Conservation (phyloP, 1,140 invertebrate species). For the Polypedilum pembai region DNA sequence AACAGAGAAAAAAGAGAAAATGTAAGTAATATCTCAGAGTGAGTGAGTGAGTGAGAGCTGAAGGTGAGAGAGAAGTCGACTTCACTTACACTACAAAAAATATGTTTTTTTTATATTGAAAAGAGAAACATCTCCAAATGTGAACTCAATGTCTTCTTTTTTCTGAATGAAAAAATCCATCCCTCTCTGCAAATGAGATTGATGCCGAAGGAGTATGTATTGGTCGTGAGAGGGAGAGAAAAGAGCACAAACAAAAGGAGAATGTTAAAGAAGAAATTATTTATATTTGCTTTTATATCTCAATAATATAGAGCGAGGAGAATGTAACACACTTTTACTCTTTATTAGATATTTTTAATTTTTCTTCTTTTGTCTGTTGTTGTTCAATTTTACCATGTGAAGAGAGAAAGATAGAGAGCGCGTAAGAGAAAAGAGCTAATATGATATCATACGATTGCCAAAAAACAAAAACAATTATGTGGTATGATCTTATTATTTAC, state of each 20-base stretch:
- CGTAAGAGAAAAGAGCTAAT: too few relatives aligned
- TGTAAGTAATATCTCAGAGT: not conserved
- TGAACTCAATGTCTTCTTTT: not conserved
- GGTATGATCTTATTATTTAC: conserved; percentile 15
- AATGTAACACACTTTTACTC: too few relatives aligned
- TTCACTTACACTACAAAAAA: conserved; percentile 4
- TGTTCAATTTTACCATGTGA: too few relatives aligned
- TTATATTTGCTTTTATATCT: too few relatives aligned
- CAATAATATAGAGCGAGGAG: too few relatives aligned
- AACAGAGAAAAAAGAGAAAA: too few relatives aligned
- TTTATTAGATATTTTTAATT: too few relatives aligned
- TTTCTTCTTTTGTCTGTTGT: too few relatives aligned
- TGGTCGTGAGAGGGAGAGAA: not conserved
- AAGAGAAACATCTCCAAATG: not conserved
- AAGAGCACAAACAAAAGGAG: too few relatives aligned
- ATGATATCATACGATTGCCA: too few relatives aligned
- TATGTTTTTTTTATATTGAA: not conserved
- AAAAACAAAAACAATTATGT: conserved; percentile 7
- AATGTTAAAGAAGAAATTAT: too few relatives aligned
- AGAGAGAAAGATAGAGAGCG: too few relatives aligned
- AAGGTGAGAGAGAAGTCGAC: not conserved
- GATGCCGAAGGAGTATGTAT: not conserved
- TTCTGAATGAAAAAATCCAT: conserved; percentile 10
- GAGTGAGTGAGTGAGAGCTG: not conserved
- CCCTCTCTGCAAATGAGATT: not conserved